Base-by-base conservation (phyloP, 2,888 invertebrate species). In the Brachyptera risi region DNA sequence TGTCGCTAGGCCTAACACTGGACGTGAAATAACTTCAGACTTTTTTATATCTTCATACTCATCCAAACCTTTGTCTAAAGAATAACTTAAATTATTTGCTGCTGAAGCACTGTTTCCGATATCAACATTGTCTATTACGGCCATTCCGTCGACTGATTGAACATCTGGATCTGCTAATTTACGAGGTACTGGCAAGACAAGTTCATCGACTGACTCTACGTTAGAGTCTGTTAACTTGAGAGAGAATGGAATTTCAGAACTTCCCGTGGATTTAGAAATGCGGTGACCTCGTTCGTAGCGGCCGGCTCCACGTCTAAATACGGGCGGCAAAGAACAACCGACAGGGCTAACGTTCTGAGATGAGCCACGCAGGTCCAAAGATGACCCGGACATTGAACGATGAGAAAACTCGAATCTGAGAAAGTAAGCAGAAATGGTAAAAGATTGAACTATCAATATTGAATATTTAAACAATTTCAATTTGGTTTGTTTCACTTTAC, bases 11-110 rank as follows among this genome's bases (percentile, higher is more conserved):
- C 40, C 17, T 2, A 13, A 17, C 21, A 24, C 27, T 19, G 51
- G 44, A 57, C 27, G 11, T 35, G 54, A 23, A 1, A 42, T 13
- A 4, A 31, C 51, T 40, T 61, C 61, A 21, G 62, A 60, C 26
- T 59, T 60, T n/a, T 50, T 60, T 24, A 65, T 57, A n/a, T 62
- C 64, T 31, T 67, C 64, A 51, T 62, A 67, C 47, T 64, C 63
- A 59, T 67, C 65, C 3, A 67, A 54, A 1, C 67, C 67, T 44
- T 67, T 66, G 56, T 67, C 67, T 24, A 67, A 50, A 1, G 67
- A 66, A 50, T 62, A 65, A 40, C 62, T 62, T 13, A 65, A 42
- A 38, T 31, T 62, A 23, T 49, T 59, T 4, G 56, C 11, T n/a
- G 27, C 17, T 9, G 40, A 15, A 15, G 15, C 58, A 21, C 11